Conservation (phyloP, 2,888 invertebrate genomes). For the Caenorhabditis sinica region DNA sequence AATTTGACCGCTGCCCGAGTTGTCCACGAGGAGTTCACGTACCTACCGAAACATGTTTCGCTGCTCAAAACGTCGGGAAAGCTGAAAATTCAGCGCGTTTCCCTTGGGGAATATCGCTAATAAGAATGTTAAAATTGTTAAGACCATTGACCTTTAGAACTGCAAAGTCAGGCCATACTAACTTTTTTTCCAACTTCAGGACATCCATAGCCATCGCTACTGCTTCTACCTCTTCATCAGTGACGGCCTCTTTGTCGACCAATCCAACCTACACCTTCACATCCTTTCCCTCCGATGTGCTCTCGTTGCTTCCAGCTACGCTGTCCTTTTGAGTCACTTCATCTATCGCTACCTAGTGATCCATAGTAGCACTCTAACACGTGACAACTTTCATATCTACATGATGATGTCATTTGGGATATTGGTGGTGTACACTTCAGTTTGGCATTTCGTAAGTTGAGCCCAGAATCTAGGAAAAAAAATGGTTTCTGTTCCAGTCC, state of each 20-base stretch:
- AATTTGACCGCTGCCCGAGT: no score
- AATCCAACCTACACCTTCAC: slow-evolving; percentile 1
- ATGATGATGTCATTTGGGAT: neutral
- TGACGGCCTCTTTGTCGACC: slow-evolving; percentile 15
- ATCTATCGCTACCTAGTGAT: slow-evolving; percentile 38
- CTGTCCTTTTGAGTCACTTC: slow-evolving; percentile 37
- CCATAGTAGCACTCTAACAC: neutral
- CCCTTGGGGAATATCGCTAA: no score
- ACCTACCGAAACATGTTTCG: no score
- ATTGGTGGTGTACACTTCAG: neutral
- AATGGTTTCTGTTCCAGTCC: neutral
- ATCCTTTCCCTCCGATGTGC: slow-evolving; percentile 26
- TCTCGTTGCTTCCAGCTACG: slow-evolving; percentile 25
- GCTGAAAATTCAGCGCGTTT: no score
- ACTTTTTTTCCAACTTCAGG: slow-evolving; percentile 1
- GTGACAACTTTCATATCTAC: slow-evolving; percentile 10
- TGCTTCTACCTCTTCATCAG: slow-evolving; percentile 34
- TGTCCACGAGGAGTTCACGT: no score
- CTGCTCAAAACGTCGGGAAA: no score
- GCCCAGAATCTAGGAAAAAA: neutral
- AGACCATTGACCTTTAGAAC: no score
- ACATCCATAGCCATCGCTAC: slow-evolving; percentile 40
- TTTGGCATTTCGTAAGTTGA: slow-evolving; percentile 17
- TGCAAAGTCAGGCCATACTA: neutral
- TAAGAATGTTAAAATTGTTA: no score